Percentiles rank a stretch among this genome's conserved stretches.
These are phyloP conservation scores for Palythoa grandis DNA, from an alignment of 92 coral and sea anemone species.

Conservation along the genomic window DNA sequence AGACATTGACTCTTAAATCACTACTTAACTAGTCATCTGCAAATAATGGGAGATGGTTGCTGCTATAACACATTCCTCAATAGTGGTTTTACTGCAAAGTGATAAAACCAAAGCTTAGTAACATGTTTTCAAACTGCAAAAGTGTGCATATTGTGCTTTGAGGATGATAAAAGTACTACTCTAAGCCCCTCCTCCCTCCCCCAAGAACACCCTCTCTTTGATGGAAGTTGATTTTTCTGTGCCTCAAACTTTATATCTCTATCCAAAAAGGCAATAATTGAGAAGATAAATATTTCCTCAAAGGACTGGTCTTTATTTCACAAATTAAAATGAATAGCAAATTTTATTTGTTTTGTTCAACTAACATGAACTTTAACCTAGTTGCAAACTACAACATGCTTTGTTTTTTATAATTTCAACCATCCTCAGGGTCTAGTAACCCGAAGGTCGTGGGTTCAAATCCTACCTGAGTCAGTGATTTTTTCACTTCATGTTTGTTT, in stretches of 20 bases:
- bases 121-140: neutral
- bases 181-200: neutral
- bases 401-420: too few species aligned
- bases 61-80: neutral
- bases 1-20: neutral
- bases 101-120: neutral
- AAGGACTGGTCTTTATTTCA: slow-evolving; percentile 5
- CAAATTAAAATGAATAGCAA: neutral
- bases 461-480: too few species aligned
- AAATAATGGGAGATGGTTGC: neutral
- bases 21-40: neutral
- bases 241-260: slow-evolving; percentile 3
- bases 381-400: slow-evolving; percentile 9
- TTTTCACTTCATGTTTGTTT: neutral
- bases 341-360: neutral
- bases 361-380: neutral
- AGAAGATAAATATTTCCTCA: neutral
- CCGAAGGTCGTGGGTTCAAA: too few species aligned
- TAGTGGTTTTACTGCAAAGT: neutral
- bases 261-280: neutral
- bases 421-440: too few species aligned
- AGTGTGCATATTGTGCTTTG: neutral
- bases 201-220: neutral
- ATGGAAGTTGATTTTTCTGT: neutral
- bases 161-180: neutral